A percentile compares a stretch with the other conserved stretches of the same genome.
These are phyloP conservation scores for Canis aureus DNA, from an alignment of 2,113 vertebrate genomes.

Conservation along the genomic window DNA sequence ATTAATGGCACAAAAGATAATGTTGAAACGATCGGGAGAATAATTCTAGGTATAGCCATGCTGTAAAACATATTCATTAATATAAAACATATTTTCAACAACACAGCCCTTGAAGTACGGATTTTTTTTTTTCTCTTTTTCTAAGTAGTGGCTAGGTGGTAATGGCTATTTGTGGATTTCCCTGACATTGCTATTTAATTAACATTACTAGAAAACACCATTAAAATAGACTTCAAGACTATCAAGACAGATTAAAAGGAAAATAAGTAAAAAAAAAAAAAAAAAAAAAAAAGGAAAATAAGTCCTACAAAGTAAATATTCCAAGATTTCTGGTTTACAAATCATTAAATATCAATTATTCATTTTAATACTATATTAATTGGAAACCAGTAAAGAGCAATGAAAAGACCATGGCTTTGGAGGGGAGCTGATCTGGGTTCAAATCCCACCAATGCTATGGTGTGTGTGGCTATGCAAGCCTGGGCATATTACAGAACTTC, in stretches of 20 bases:
- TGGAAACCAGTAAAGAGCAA: constrained; percentile 9
- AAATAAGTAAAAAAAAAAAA: not conserved
- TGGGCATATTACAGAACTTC: not conserved
- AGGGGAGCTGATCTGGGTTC: not conserved
- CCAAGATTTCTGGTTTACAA: not conserved
- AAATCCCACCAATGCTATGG: not conserved
- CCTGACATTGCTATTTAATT: not conserved
- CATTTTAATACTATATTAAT: not conserved
- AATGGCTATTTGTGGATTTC: not conserved
- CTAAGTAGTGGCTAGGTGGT: not conserved
- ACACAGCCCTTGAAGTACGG: not conserved
- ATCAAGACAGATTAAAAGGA: not conserved
- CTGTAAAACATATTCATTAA: constrained; percentile 30
- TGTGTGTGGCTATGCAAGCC: not conserved
- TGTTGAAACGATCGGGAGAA: not conserved
- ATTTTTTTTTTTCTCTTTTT: not conserved
- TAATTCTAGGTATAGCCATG: not conserved
- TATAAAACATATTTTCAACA: constrained; percentile 39
- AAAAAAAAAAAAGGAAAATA: not conserved
- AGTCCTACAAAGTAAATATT: constrained; percentile 23
- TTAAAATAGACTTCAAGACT: not conserved
- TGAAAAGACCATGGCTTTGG: not conserved
- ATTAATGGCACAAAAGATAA: not conserved
- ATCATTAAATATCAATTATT: not conserved
- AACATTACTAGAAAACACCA: not conserved